Conservation (phyloP, 64 coral and sea anemone genomes). For the Montipora efflorescens region DNA sequence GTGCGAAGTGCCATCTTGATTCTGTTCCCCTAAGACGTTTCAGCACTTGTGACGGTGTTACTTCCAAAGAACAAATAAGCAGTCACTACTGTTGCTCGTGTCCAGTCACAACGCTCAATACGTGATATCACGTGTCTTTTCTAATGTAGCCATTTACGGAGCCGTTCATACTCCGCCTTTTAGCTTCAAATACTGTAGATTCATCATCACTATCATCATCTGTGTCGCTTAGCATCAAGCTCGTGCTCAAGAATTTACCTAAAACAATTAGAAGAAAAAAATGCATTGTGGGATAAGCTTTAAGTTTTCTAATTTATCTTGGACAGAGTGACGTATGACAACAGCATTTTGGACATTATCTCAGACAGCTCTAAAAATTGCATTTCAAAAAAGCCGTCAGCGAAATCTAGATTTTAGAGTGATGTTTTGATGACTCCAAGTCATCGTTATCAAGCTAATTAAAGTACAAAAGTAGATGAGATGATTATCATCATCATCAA, state of each 20-base stretch:
- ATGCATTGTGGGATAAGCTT: too few species aligned
- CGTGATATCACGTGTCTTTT: conserved; percentile 46
- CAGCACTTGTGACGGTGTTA: background rate
- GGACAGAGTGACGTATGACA: too few species aligned
- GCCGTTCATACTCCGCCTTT: conserved; percentile 82
- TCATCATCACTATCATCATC: conserved; percentile 87
- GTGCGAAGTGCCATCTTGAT: background rate
- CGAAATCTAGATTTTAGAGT: too few species aligned
- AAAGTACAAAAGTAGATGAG: too few species aligned
- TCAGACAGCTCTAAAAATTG: too few species aligned
- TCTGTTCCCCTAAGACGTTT: background rate
- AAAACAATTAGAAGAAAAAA: background rate
- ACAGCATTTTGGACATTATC: too few species aligned
- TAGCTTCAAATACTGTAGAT: conserved; percentile 89
- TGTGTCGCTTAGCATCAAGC: conserved; percentile 83
- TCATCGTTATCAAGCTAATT: too few species aligned
- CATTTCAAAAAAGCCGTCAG: too few species aligned
- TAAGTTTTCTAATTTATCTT: too few species aligned
- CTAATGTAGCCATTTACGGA: conserved; percentile 82
- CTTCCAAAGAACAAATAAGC: background rate
- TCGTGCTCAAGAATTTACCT: conserved; percentile 87
- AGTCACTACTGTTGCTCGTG: background rate
- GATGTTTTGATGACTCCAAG: too few species aligned
- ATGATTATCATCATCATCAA: too few species aligned
- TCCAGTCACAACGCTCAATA: background rate